Evolutionary conservation across 2,797 vertebrate genomes (phyloP), one percentile per base, ranked within the genome.

Genomic region (Bucorvus abyssinicus): DNA sequence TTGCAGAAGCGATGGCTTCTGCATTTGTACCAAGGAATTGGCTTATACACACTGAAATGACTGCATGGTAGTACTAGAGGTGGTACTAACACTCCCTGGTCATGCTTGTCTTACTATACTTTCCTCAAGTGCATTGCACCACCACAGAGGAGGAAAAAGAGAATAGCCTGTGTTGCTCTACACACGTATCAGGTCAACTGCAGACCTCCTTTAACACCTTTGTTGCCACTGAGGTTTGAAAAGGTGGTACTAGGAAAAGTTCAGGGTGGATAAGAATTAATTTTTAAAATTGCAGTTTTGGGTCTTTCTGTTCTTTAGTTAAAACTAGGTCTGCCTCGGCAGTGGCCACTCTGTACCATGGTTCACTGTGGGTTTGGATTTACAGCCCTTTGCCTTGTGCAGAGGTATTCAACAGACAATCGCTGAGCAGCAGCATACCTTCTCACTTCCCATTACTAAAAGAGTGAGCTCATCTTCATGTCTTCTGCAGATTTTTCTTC

Each of bases 101-200:
- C 56, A 7, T 14, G 20, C 36, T 93, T 59, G 32, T 64, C 53
- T 64, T 71, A 9, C 29, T 63, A 3, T 13, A 3, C 36, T 56
- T 57, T 34, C 32, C 40, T 24, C 16, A 61, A 67, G 52, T 52
- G 12, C n/a, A 4, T 70, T 84, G 26, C 0, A 3, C 7, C 61
- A 45, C 9, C 14, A 22, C 30, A 53, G 69, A 56, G 49, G 29
- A 87, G 53, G 40, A 47, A 50, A 61, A 59, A 36, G 34, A 45
- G 49, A 49, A 27, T 52, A 32, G 36, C 49, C 22, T 59, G 12
- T n/a, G 24, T 83, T 60, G 14, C n/a, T 73, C 40, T 47, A 61
- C 3, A 2, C 45, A 15, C 0, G 0, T 36, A 0, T 30, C 32
- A 3, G 40, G 8, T 8, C 18, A 30, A 14, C 53, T 44, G 24